These are phyloP conservation scores for Embiotoca jacksoni DNA, from an alignment of 2,113 vertebrate genomes.

Conservation along the genomic window DNA sequence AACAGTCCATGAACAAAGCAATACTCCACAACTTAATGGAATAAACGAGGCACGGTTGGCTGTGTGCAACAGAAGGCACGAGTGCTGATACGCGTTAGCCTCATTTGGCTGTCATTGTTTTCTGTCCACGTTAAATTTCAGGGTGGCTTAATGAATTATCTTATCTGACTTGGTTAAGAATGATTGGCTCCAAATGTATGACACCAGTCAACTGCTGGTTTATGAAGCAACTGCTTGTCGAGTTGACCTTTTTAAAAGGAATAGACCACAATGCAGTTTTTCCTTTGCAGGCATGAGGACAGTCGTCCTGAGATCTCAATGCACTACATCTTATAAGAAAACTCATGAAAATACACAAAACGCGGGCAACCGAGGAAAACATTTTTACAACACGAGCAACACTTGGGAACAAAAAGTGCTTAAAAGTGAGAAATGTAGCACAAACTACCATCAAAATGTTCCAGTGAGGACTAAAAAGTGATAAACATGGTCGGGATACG, in stretches of 20 bases:
- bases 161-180: not conserved
- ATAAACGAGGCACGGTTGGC: conserved; percentile 45
- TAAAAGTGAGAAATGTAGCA: too few relatives aligned
- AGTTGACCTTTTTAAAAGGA: not conserved
- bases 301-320: not conserved
- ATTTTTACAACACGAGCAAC: too few relatives aligned
- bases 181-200: not conserved
- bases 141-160: not conserved
- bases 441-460: too few relatives aligned
- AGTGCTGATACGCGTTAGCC: conserved; percentile 14
- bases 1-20: conserved; percentile 59
- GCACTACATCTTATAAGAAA: too few relatives aligned
- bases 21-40: conserved; percentile 51
- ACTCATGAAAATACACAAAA: too few relatives aligned
- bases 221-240: not conserved
- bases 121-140: not conserved
- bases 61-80: conserved; percentile 29
- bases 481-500: too few relatives aligned
- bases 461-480: too few relatives aligned
- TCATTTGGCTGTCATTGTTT: conserved; percentile 6
- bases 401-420: too few relatives aligned
- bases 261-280: not conserved
- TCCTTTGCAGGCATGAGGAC: not conserved
- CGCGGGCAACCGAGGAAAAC: too few relatives aligned
- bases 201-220: not conserved